These are phyloP conservation scores for Protonibea diacanthus DNA, from an alignment of 2,797 vertebrate genomes.

Conservation along the genomic window DNA sequence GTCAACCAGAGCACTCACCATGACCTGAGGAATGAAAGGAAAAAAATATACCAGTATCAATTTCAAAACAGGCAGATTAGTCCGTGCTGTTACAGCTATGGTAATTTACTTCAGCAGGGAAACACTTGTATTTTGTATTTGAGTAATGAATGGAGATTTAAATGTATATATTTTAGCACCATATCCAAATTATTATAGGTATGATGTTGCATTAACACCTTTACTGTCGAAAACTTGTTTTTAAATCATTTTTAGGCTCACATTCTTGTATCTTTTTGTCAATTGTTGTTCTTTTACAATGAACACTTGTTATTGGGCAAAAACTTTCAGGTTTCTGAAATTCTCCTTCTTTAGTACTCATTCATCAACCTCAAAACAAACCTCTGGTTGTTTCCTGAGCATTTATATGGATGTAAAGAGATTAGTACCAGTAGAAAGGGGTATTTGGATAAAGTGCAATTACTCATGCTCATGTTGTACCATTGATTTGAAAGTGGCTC, in stretches of 20 bases:
- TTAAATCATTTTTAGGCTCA: background rate
- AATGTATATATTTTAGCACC: background rate
- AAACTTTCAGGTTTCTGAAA: background rate
- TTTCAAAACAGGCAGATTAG: conserved; percentile 59
- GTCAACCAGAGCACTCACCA: conserved; percentile 42
- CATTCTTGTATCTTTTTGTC: too few species aligned
- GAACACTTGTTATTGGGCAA: background rate
- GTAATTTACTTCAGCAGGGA: conserved; percentile 13
- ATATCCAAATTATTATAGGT: background rate
- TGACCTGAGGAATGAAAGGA: conserved; percentile 51
- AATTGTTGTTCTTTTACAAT: background rate
- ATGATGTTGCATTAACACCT: background rate
- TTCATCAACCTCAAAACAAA: conserved; percentile 5
- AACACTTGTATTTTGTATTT: background rate
- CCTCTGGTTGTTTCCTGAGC: background rate
- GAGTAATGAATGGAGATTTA: background rate
- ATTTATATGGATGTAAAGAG: background rate
- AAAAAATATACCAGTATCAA: conserved; percentile 39
- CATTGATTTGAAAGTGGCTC: background rate
- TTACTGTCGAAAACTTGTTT: background rate
- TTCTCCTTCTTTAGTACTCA: background rate
- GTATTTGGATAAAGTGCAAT: background rate
- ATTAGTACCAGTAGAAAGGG: background rate
- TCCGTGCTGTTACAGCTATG: conserved; percentile 18
- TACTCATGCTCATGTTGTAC: background rate